Evolutionary conservation across 1,140 invertebrate genomes (phyloP).

Genomic region (Gryllus bimaculatus): DNA sequence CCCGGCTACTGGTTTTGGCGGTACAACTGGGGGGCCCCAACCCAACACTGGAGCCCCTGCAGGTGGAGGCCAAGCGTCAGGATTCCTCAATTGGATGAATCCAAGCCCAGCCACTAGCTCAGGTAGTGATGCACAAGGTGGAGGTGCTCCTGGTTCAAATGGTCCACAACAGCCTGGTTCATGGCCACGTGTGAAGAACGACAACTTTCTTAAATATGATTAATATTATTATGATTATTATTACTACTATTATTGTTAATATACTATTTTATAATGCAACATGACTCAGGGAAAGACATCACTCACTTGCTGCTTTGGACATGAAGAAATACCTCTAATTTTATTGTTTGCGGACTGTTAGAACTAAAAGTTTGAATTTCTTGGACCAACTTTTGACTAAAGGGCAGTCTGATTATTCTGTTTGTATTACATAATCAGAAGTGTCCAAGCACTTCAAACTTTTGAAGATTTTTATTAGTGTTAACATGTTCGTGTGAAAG

Average conservation of each 20-base stretch:
- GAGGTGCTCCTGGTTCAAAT: conserved; percentile 33
- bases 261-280: background rate
- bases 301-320: background rate
- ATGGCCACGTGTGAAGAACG: conserved; percentile 43
- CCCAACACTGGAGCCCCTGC: conserved; percentile 12
- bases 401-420: background rate
- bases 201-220: conserved; percentile 43
- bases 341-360: background rate
- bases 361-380: background rate
- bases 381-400: background rate
- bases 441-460: background rate
- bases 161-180: conserved; percentile 39
- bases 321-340: background rate
- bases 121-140: conserved; percentile 21
- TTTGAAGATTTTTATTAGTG: background rate
- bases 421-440: background rate
- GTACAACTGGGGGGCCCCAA: conserved; percentile 16
- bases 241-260: background rate
- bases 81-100: conserved; percentile 47
- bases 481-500: background rate
- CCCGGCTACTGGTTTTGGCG: conserved; percentile 20
- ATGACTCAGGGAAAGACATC: background rate
- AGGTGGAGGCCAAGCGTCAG: conserved; percentile 35
- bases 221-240: conserved; percentile 20
- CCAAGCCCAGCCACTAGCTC: conserved; percentile 38